phyloP scores from a whole-genome alignment of 2,888 invertebrate genomes.

The Campoplex capitator region DNA sequence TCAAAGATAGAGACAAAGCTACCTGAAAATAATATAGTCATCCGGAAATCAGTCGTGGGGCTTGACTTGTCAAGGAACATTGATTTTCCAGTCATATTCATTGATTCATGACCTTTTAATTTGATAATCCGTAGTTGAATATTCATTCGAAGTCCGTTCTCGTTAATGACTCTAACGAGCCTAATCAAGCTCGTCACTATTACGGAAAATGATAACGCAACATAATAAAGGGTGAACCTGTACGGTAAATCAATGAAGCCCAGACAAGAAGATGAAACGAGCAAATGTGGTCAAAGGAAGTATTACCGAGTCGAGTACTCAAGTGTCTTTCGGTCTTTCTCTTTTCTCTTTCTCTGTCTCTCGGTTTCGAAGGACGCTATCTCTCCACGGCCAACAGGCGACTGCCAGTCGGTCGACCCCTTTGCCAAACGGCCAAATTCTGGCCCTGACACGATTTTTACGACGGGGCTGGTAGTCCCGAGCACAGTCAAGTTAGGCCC shows the following conservation, averaged over 20 bases:
- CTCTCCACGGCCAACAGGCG: constrained; percentile 60
- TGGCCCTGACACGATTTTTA: constrained; percentile 74
- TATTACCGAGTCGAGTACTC: constrained; percentile 48
- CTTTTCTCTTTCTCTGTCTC: constrained; percentile 26
- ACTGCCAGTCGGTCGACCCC: constrained; percentile 62
- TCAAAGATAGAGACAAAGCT: neutral
- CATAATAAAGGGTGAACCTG: neutral
- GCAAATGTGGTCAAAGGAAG: constrained; percentile 26
- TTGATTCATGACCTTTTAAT: neutral
- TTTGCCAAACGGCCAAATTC: constrained; percentile 72
- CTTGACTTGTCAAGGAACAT: neutral
- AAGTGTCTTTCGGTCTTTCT: constrained; percentile 38
- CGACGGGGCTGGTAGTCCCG: constrained; percentile 57
- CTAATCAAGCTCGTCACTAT: neutral
- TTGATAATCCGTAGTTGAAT: neutral
- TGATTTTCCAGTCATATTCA: neutral
- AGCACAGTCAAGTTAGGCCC: constrained; percentile 59
- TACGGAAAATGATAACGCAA: neutral
- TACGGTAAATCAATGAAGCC: neutral
- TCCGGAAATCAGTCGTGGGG: neutral
- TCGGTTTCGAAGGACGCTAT: constrained; percentile 68
- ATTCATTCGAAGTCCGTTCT: neutral
- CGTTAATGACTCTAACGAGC: neutral
- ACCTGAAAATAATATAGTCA: neutral
- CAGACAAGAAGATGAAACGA: constrained; percentile 2